phyloP scores from a whole-genome alignment of 1,140 invertebrate genomes.

The Conus ventricosus region DNA sequence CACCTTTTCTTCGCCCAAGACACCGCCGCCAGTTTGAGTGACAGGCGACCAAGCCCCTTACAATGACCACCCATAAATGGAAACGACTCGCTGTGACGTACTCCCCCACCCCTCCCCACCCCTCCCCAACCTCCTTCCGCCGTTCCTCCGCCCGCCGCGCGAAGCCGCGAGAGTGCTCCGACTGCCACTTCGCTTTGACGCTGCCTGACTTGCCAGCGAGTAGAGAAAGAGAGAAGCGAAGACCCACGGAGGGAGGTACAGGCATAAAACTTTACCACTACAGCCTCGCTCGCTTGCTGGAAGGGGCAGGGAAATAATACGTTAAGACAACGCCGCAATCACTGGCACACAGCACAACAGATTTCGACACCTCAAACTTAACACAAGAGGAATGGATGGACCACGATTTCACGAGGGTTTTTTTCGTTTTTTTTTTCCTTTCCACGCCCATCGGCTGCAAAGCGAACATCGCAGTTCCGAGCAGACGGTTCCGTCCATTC shows the following conservation, averaged over 20 bases:
- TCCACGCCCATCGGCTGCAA: background rate
- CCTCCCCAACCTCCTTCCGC: too few species aligned
- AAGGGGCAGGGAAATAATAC: constrained; percentile 22
- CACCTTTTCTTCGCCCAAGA: constrained; percentile 36
- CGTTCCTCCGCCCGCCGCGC: background rate
- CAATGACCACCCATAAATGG: constrained; percentile 39
- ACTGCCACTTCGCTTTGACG: background rate
- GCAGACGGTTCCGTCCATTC: background rate
- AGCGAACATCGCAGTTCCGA: constrained; percentile 9
- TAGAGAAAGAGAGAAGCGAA: background rate
- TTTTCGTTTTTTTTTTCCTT: background rate
- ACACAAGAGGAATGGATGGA: background rate
- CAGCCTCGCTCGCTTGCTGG: constrained; percentile 1
- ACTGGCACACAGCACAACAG: background rate
- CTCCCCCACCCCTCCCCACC: background rate
- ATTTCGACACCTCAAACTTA: background rate
- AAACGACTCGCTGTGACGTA: constrained; percentile 26
- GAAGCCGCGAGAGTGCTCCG: background rate
- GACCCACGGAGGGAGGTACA: constrained; percentile 9
- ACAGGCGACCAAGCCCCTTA: constrained; percentile 24
- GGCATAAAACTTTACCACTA: constrained; percentile 26
- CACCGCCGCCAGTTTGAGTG: constrained; percentile 36
- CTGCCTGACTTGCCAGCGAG: background rate
- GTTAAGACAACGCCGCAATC: background rate
- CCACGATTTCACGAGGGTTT: background rate